A percentile compares a stretch with the other conserved stretches of the same genome.
Conservation (phyloP, 2,113 vertebrate species). For the Prunella fulvescens region DNA sequence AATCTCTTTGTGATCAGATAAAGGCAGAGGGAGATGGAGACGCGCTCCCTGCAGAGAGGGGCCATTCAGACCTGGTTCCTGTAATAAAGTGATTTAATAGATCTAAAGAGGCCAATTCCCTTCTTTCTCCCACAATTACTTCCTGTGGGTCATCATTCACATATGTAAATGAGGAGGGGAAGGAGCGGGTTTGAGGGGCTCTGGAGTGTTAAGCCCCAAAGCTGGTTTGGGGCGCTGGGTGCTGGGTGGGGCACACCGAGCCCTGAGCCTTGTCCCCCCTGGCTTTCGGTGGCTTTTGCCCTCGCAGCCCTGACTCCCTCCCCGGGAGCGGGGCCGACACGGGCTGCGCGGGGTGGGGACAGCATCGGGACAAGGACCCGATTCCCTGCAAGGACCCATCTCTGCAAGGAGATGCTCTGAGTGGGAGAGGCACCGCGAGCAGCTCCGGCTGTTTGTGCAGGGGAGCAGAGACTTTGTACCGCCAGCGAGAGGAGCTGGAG, state of each 20-base stretch:
- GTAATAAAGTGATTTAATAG: conserved; percentile 86
- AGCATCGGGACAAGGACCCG: accelerated
- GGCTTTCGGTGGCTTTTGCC: neutral
- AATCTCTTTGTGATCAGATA: conserved; percentile 80
- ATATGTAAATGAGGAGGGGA: conserved; percentile 74
- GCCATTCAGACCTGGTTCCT: conserved; percentile 81
- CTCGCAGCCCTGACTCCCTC: neutral
- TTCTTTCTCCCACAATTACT: conserved; percentile 79
- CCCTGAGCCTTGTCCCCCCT: accelerated
- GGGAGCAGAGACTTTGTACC: neutral
- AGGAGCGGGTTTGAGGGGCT: neutral
- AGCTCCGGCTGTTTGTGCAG: neutral
- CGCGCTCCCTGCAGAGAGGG: conserved; percentile 68
- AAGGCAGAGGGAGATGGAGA: conserved; percentile 66
- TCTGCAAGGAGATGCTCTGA: neutral
- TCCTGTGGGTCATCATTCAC: conserved; percentile 82
- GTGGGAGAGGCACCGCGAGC: accelerated
- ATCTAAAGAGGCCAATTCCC: conserved; percentile 81
- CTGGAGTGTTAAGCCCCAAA: neutral
- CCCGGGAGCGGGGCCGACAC: accelerated
- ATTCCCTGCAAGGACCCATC: accelerated
- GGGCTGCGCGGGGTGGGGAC: neutral
- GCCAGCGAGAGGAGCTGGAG: accelerated
- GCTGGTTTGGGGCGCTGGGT: neutral
- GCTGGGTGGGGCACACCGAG: neutral